These are phyloP conservation scores for Lateolabrax maculatus DNA, from an alignment of 2,797 vertebrate genomes.

Conservation along the genomic window DNA sequence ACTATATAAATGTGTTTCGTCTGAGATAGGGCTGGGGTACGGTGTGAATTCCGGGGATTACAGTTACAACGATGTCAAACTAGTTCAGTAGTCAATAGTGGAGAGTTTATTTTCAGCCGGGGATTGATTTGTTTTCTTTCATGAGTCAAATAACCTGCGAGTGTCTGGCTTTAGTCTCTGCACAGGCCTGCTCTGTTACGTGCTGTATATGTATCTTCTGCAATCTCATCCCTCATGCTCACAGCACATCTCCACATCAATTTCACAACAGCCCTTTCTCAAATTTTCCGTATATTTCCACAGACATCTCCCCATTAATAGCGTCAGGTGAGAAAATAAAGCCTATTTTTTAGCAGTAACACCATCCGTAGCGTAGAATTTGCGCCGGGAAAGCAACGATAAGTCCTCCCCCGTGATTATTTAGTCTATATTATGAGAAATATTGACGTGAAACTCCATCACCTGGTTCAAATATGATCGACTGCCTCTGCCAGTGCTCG, in stretches of 20 bases:
- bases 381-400: conserved; percentile 32
- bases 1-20: conserved; percentile 1
- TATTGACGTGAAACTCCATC: conserved; percentile 80
- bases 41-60: conserved; percentile 46
- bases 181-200: conserved; percentile 32
- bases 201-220: conserved; percentile 66
- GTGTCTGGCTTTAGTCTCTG: conserved; percentile 39
- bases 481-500: conserved; percentile 61
- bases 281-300: conserved; percentile 65
- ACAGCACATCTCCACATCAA: conserved; percentile 25
- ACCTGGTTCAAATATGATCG: conserved; percentile 77
- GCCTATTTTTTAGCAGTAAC: conserved; percentile 69
- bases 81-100: conserved; percentile 53
- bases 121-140: conserved; percentile 71
- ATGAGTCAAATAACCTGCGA: conserved; percentile 67
- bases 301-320: conserved; percentile 54
- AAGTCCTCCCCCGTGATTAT: conserved; percentile 70
- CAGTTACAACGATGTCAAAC: conserved; percentile 42
- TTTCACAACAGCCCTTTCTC: conserved; percentile 48
- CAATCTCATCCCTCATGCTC: conserved; percentile 50
- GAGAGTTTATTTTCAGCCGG: conserved; percentile 68
- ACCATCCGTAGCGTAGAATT: conserved; percentile 55
- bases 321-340: conserved; percentile 69
- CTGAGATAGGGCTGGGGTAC: neutral
- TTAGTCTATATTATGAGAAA: conserved; percentile 80